Base-by-base conservation (phyloP, 2,888 invertebrate genomes). In the Adelognathus sp. region DNA sequence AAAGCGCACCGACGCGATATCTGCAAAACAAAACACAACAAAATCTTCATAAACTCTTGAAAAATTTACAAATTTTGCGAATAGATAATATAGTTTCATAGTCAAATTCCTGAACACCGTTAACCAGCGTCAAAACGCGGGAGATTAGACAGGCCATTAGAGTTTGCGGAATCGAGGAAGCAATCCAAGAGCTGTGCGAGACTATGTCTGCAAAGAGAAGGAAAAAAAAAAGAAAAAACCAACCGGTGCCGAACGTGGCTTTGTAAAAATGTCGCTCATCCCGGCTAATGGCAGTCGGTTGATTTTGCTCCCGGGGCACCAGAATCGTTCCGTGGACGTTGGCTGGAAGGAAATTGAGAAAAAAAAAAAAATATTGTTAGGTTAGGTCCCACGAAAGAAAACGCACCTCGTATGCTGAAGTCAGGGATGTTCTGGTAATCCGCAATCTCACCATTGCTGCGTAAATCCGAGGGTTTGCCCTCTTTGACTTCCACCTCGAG, bases 1-100 rank as follows among this genome's bases (percentile, higher is more conserved):
- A 80, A 92, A 93, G 72, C 94, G 93, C 27, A 96, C 92, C 6
- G 91, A 83, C 82, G 94, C 94, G 33, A 95, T 92, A 86, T 94
- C 94, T 93, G 92, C 79, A 93, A 93, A 50, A 73, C 52, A 69
- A 58, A n/a, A 46, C n/a, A n/a, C n/a, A 39, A 21, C 46, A 64
- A 50, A 50, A 24, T 36, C 36, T 36, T n/a, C n/a, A n/a, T n/a
- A n/a, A n/a, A n/a, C n/a, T n/a, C n/a, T n/a, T n/a, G n/a, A n/a
- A n/a, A n/a, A n/a, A n/a, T n/a, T n/a, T n/a, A n/a, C n/a, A n/a
- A n/a, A n/a, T n/a, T n/a, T n/a, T n/a, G n/a, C n/a, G n/a, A n/a
- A n/a, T n/a, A n/a, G n/a, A n/a, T n/a, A n/a, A n/a, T n/a, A n/a
- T n/a, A n/a, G n/a, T n/a, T n/a, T n/a, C n/a, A n/a, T n/a, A n/a